phyloP scores from a whole-genome alignment of 2,888 invertebrate species.

The Sipha maydis region DNA sequence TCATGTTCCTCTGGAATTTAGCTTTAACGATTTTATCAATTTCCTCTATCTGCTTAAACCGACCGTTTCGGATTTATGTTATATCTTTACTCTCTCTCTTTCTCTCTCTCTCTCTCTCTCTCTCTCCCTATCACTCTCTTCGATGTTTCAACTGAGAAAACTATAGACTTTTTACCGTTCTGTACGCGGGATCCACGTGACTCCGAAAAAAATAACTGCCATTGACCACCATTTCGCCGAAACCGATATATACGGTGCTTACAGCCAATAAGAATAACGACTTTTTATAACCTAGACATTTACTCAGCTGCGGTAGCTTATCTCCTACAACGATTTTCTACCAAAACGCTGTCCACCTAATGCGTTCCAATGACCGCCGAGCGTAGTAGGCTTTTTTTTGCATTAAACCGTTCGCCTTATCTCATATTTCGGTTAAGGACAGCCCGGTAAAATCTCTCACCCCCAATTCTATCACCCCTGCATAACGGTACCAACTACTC shows the following conservation, averaged over 20 bases:
- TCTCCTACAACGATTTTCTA: not conserved
- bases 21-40: conserved; percentile 18
- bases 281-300: not conserved
- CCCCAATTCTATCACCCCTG: no score
- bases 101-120: no score
- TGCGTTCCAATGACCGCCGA: not conserved
- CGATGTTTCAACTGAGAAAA: no score
- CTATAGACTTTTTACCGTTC: no score
- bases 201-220: no score
- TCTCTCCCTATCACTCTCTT: no score
- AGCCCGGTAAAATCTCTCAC: not conserved
- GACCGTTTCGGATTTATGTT: conserved; percentile 26
- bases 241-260: no score
- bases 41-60: not conserved
- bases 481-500: no score
- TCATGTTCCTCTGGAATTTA: conserved; percentile 1
- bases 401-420: conserved; percentile 6
- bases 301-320: not conserved
- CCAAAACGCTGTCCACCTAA: not conserved
- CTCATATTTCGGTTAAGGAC: conserved; percentile 16
- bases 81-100: no score
- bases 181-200: no score
- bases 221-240: no score
- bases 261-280: not conserved
- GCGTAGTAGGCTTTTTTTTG: not conserved